Conservation (phyloP, 2,888 invertebrate genomes). For the Agonopterix subpropinquella region DNA sequence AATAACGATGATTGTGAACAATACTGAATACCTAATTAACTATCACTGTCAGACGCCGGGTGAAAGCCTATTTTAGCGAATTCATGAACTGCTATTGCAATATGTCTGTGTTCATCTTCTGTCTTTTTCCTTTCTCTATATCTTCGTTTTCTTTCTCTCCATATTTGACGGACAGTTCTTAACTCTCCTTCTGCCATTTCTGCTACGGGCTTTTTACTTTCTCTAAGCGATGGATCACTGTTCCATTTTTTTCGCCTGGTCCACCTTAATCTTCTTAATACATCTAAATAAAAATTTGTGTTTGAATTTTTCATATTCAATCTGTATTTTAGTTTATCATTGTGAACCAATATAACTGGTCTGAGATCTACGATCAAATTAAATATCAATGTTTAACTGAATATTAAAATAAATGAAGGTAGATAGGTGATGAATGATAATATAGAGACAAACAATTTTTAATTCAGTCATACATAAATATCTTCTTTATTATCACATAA, state of each 20-base stretch:
- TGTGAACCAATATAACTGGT: no score
- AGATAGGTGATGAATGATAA: no score
- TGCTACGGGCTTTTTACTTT: conserved; percentile 5
- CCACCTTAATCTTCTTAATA: conserved; percentile 5
- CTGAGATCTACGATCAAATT: no score
- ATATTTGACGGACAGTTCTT: conserved; percentile 2
- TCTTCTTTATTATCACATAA: no score
- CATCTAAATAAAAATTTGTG: conserved; percentile 2
- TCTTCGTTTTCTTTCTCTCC: conserved; percentile 8
- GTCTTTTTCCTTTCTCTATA: conserved; percentile 6
- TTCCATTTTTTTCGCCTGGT: conserved; percentile 8
- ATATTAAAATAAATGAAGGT: no score
- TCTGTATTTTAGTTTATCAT: no score
- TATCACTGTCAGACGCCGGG: conserved; percentile 3
- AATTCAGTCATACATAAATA: no score
- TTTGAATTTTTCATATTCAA: no score
- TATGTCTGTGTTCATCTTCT: conserved; percentile 6
- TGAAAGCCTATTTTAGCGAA: conserved; percentile 7
- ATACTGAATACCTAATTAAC: background rate
- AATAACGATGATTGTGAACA: no score
- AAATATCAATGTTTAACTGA: no score
- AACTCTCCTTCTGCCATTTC: conserved; percentile 3
- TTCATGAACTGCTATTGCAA: conserved; percentile 5
- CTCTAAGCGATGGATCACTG: conserved; percentile 1
- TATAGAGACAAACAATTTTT: no score